Evolutionary conservation across 2,113 vertebrate genomes (phyloP).

Genomic region (Sceloporus undulatus): DNA sequence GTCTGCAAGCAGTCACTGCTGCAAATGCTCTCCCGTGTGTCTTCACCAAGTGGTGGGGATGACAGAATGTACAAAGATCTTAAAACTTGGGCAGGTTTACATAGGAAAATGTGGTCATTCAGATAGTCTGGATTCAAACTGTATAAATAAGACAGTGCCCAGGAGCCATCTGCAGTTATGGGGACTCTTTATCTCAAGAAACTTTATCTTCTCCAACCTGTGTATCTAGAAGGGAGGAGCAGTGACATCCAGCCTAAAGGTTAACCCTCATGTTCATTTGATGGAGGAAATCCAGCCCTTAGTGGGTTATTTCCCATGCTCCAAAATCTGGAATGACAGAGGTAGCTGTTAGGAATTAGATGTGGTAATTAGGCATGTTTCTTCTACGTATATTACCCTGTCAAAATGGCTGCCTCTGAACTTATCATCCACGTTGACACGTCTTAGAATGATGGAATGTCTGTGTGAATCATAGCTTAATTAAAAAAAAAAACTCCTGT

Average conservation of each 20-base stretch:
- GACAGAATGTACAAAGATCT: too few species aligned
- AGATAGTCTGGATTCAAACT: too few species aligned
- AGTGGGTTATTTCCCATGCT: background rate
- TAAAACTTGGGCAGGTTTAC: too few species aligned
- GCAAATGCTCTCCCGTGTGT: too few species aligned
- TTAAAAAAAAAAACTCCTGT: background rate
- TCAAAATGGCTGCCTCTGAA: background rate
- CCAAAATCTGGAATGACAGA: background rate
- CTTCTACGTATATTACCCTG: background rate
- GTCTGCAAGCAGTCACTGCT: too few species aligned
- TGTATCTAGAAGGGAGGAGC: background rate
- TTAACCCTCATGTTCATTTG: too few species aligned
- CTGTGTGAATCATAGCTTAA: background rate
- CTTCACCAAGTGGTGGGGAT: too few species aligned
- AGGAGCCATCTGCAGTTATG: background rate
- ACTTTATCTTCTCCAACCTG: background rate
- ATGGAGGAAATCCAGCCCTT: too few species aligned
- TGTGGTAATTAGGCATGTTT: background rate
- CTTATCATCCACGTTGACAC: too few species aligned
- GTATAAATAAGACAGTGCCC: background rate
- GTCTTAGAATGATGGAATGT: background rate
- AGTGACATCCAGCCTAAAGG: background rate
- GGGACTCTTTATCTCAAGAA: background rate
- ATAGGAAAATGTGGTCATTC: too few species aligned
- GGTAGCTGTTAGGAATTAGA: background rate